Evolutionary conservation across 1,140 invertebrate species (phyloP), one percentile per base, ranked within the genome.

Genomic region (Drosophila arawakana): DNA sequence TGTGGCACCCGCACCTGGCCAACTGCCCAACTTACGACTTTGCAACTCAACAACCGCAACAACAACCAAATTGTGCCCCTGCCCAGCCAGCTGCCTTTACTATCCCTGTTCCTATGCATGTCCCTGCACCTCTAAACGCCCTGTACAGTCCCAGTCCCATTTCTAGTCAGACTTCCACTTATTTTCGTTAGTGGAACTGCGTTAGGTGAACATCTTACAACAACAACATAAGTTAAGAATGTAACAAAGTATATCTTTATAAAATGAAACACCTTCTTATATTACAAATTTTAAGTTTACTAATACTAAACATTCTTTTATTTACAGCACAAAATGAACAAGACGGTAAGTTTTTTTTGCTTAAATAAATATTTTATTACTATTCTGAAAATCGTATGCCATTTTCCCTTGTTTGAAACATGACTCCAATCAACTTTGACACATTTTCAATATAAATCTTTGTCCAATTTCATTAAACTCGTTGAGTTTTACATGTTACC

Each of bases 1-100:
- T 82, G 69, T 70, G 74, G 78, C 84, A 89, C 84, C 84, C 84
- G 84, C 84, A 89, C 84, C 84, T 89, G 84, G 84, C 84, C 84
- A 89, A 89, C 84, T 89, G 84, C 84, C 84, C 83, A 86, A 86
- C 83, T 88, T 75, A 78, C 77, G 65, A 68, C 62, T 80, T 30
- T 62, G 49, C 62, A 37, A 68, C 57, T 65, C 47, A 62, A 72
- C 79, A 63, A 60, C 65, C 25, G 25, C 25, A 30, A 30, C 25
- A 30, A 30, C 25, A 57, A 39, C 65, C 41, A 50, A 15, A 21
- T 55, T 21, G 39, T 60, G 77, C 72, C 66, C 66, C 72, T 62
- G 66, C 72, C 66, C 66, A 57, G 65, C 71, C 83, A 83, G 80
- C 84, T 86, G 84, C 73, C 79, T 62, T 59, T 71, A 47, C 76